Evolutionary conservation across 2,888 invertebrate genomes (phyloP).

Genomic region (Lasius platythorax): DNA sequence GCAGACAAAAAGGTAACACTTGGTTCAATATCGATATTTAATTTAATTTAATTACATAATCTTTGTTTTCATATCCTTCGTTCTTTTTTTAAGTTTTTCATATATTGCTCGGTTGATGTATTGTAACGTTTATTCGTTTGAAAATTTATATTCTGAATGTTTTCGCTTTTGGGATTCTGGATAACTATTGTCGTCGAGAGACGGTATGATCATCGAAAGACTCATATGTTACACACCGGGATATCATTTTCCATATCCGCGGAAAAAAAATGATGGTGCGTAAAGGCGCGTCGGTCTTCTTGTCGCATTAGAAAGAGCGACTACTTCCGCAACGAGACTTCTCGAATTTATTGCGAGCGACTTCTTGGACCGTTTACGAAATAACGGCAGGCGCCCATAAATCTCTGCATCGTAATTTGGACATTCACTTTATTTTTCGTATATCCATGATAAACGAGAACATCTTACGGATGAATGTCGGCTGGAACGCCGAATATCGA

Average conservation of each 20-base stretch:
- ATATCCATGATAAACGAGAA: neutral
- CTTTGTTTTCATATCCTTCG: neutral
- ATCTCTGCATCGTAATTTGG: slow-evolving; percentile 24
- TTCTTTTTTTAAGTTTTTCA: neutral
- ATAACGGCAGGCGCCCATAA: neutral
- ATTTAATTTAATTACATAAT: neutral
- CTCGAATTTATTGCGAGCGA: slow-evolving; percentile 7
- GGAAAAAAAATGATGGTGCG: slow-evolving; percentile 31
- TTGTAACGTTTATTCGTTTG: neutral
- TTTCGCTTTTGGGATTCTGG: neutral
- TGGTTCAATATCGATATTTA: neutral
- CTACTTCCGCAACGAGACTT: neutral
- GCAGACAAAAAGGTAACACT: neutral
- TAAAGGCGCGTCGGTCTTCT: slow-evolving; percentile 26
- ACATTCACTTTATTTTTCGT: slow-evolving; percentile 6
- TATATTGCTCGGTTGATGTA: neutral
- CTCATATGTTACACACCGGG: neutral
- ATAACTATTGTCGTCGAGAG: neutral
- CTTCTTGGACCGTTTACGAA: slow-evolving; percentile 44
- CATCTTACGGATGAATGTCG: neutral
- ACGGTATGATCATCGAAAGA: neutral
- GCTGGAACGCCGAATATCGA: slow-evolving; percentile 18
- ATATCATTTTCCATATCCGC: slow-evolving; percentile 3
- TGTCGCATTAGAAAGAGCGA: slow-evolving; percentile 35
- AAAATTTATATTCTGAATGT: neutral